Evolutionary conservation across 2,888 invertebrate species (phyloP), one percentile per base, ranked within the genome.

Genomic region (Smittia aterrima): DNA sequence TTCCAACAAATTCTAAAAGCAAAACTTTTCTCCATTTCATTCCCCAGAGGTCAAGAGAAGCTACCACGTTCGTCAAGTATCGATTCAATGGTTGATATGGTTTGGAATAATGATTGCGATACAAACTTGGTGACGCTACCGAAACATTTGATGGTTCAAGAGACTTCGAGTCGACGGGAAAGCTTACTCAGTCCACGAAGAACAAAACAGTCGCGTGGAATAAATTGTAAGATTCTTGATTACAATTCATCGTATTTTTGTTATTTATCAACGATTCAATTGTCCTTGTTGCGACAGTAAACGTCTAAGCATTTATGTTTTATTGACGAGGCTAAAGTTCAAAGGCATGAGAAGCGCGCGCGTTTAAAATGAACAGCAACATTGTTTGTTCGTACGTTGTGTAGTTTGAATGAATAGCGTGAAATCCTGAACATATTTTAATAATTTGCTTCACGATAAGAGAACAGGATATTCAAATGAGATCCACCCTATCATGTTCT

Each of bases 21-120:
- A 32, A 32, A 32, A 32, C 47, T 47, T 47, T 47, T 47, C 47
- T 47, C 47, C 16, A 9, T 47, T 6, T 47, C 47, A 16, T 47
- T 47, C 16, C 58, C 58, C 7, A 47, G 47, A 4, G 47, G 47
- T 47, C 47, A 47, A 71, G 70, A 71, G 54, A 71, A 71, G 18
- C 9, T 91, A 11, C 90, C 91, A 3, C 87, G 92, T 1, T 92
- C 92, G 75, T 89, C 91, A 76, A 92, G 92, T 82, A 92, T 92
- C 80, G 92, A 92, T 84, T 90, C 90, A 0, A 85, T 91, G 82
- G 90, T 90, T 73, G 90, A 91, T 79, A 88, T 90, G 1, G 89
- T 89, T 7, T 90, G 90, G 84, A 86, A 87, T 76, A 83, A 82
- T 79, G 81, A 81, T 64, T 3, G 20, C 58, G 58, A 58, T 9